phyloP scores from a whole-genome alignment of 2,113 vertebrate genomes.

The Alethe diademata region DNA sequence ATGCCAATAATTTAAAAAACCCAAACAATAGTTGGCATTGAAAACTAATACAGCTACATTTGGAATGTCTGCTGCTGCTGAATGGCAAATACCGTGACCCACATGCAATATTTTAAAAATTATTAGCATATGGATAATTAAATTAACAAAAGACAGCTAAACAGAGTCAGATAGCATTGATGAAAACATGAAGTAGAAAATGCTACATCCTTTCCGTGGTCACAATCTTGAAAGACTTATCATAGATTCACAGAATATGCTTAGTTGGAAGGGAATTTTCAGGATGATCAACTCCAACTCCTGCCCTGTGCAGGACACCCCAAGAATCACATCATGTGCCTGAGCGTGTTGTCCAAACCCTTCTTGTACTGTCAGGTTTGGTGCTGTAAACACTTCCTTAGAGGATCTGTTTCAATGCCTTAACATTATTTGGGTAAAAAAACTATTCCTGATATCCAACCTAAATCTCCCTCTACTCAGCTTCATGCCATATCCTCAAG shows the following conservation, averaged over 20 bases:
- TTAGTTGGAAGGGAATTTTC: background rate
- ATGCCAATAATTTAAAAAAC: background rate
- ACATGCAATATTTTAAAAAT: background rate
- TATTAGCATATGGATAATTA: background rate
- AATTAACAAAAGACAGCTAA: background rate
- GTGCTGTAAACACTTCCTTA: background rate
- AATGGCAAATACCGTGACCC: background rate
- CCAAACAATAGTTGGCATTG: fast-evolving
- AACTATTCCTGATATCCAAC: background rate
- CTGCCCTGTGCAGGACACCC: background rate
- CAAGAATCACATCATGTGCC: background rate
- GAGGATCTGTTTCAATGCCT: background rate
- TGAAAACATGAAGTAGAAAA: background rate
- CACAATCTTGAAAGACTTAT: background rate
- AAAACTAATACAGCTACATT: background rate
- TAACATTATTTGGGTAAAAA: background rate
- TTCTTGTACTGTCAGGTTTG: background rate
- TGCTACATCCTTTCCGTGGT: fast-evolving
- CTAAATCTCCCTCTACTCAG: background rate
- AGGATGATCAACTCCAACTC: background rate
- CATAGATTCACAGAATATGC: background rate
- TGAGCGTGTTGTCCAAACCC: background rate
- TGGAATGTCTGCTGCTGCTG: background rate
- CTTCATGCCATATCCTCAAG: background rate
- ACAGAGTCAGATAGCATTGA: background rate